Evolutionary conservation across 2,797 vertebrate species (phyloP), one percentile per base, ranked within the genome.

Genomic region (Hippopotamyrus pictus): DNA sequence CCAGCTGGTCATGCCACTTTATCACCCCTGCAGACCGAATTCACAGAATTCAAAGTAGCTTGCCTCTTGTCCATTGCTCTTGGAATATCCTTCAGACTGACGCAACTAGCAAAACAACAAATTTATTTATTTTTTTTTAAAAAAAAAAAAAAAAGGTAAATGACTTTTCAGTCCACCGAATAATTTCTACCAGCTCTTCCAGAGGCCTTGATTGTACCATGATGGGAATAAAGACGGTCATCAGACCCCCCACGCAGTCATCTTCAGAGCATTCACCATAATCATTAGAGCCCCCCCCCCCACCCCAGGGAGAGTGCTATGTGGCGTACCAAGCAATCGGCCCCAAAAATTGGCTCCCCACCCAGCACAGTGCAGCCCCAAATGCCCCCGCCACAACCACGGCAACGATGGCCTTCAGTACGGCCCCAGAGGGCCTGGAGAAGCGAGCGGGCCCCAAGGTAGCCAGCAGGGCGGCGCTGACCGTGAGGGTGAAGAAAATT

Each of bases 401-500:
- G 0, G 93, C 96, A 11, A 96, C 91, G 89, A 96, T 91, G n/a
- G 98, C 98, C 94, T 98, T 99, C 90, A 98, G 95, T 93, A 98
- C 98, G 0, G 97, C 98, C 41, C 96, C 92, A 53, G 96, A 95
- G 92, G 95, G 96, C 73, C 98, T 95, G 73, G 93, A 96, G 94
- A 99, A 99, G 93, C 93, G 94, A 87, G 95, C 90, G 0, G 98
- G 98, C 0, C 94, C 98, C 97, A 98, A 95, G 92, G 94, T 93
- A 79, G 97, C 97, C 57, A 99, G 93, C 93, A 97, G 94, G 88
- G 98, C 97, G 0, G 98, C 97, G 92, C 97, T 98, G 91, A 98
- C 97, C 0, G 97, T 97, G 57, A 99, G 91, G 0, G 98, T 98
- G 95, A 98, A 98, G 14, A 97, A 91, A 92, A 99, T 97, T 93